Base-by-base conservation (phyloP, 2,888 invertebrate genomes). In the Philereme transversata region DNA sequence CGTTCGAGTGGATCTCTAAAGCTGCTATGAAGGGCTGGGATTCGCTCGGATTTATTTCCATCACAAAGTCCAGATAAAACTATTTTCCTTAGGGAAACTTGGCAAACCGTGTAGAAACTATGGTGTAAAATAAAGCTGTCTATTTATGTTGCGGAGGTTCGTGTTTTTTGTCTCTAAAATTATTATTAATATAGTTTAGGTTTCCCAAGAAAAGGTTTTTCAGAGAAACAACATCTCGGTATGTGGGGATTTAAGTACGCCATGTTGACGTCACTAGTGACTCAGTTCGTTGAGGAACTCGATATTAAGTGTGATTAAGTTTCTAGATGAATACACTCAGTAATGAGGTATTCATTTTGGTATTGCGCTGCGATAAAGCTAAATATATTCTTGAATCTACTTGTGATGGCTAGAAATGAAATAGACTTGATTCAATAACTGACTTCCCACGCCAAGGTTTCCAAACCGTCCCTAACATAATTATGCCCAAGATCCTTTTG, bases 1-100 rank as follows among this genome's bases (percentile, higher is more conserved):
- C 45, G 60, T 60, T 64, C 50, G 65, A 64, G 62, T 64, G 60
- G 57, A 61, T 62, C 59, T 64, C 60, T 56, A 63, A 57, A 65
- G 64, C 57, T 53, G 58, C 55, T 49, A 49, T 59, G 40, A 55
- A 68, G 51, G 46, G 44, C 36, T 50, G 62, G 57, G 55, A 22
- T 65, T 64, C 58, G 40, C 51, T 63, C 36, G 53, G 61, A 60
- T 64, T 66, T 68, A 65, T 68, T 66, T 62, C 57, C 57, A 62
- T 64, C 62, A 60, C 53, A 60, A 62, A 62, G 52, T 57, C 60
- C 51, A 53, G 60, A 63, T 64, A 63, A 60, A 48, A 66, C 60
- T 66, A 62, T 62, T 59, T 56, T 64, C 53, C 62, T 67, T 61
- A 51, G 60, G 47, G 55, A 66, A 66, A 63, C 66, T 66, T 65